A percentile compares a stretch with the other conserved stretches of the same genome.
These are phyloP conservation scores for Pinna nobilis DNA, from an alignment of 1,140 invertebrate genomes.

Conservation along the genomic window DNA sequence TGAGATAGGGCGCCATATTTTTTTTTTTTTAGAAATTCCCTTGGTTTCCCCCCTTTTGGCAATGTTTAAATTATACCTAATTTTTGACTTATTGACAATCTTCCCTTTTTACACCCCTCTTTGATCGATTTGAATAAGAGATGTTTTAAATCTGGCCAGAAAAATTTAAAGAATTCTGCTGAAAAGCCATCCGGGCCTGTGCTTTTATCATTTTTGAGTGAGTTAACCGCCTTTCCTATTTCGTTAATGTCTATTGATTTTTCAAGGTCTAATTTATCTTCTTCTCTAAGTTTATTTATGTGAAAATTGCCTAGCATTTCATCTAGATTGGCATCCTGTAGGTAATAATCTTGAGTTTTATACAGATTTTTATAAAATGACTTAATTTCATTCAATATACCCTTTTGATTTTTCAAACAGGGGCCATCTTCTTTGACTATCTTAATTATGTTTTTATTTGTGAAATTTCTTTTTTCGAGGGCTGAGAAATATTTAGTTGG, in stretches of 20 bases:
- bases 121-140: neutral
- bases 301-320: neutral
- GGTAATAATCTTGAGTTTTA: neutral
- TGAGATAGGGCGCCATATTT: neutral
- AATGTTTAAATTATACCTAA: neutral
- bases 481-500: neutral
- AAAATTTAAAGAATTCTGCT: too few relatives aligned
- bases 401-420: neutral
- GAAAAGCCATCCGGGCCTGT: neutral
- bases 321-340: neutral
- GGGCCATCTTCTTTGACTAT: neutral
- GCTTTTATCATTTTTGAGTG: constrained; percentile 1
- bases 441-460: neutral
- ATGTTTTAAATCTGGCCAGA: neutral
- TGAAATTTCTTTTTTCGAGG: neutral
- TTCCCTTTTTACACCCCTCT: neutral
- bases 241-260: neutral
- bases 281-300: neutral
- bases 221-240: neutral
- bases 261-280: neutral
- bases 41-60: neutral
- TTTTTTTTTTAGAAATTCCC: neutral
- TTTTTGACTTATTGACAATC: neutral
- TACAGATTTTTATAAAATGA: constrained; percentile 1
- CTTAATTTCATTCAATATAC: neutral